Conservation (phyloP, 2,888 invertebrate species). For the Hecatera dysodea region DNA sequence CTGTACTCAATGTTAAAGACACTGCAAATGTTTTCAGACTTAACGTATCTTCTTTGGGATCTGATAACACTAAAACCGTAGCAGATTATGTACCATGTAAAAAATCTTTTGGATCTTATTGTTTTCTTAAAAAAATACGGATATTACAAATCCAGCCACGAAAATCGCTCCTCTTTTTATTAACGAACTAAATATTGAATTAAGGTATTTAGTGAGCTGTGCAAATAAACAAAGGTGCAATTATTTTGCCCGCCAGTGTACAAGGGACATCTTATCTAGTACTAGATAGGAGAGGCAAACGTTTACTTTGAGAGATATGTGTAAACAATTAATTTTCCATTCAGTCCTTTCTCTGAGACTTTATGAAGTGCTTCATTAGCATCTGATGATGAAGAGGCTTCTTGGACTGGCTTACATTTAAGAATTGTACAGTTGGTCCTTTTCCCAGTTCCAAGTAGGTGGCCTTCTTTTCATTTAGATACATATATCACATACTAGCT, state of each 20-base stretch:
- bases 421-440: slow-evolving; percentile 1
- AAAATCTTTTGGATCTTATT: neutral
- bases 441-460: neutral
- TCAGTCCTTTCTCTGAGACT: slow-evolving; percentile 59
- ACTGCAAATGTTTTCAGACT: slow-evolving; percentile 45
- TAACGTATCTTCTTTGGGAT: slow-evolving; percentile 24
- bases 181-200: slow-evolving; percentile 18
- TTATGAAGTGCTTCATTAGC: slow-evolving; percentile 50
- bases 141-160: neutral
- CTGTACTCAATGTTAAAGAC: slow-evolving; percentile 36
- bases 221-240: slow-evolving; percentile 22
- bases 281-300: slow-evolving; percentile 57
- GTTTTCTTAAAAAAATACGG: neutral
- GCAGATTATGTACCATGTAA: too few relatives aligned
- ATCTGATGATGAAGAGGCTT: slow-evolving; percentile 35
- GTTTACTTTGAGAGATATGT: slow-evolving; percentile 68
- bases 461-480: neutral
- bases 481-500: too few relatives aligned
- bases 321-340: slow-evolving; percentile 68
- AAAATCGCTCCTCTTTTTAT: slow-evolving; percentile 32
- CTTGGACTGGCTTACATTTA: slow-evolving; percentile 15
- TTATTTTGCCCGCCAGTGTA: slow-evolving; percentile 64
- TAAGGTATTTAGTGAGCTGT: slow-evolving; percentile 23
- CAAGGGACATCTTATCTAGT: slow-evolving; percentile 52
- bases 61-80: slow-evolving; percentile 20